phyloP scores from a whole-genome alignment of 2,888 invertebrate genomes.

The Tetranychus truncatus region DNA sequence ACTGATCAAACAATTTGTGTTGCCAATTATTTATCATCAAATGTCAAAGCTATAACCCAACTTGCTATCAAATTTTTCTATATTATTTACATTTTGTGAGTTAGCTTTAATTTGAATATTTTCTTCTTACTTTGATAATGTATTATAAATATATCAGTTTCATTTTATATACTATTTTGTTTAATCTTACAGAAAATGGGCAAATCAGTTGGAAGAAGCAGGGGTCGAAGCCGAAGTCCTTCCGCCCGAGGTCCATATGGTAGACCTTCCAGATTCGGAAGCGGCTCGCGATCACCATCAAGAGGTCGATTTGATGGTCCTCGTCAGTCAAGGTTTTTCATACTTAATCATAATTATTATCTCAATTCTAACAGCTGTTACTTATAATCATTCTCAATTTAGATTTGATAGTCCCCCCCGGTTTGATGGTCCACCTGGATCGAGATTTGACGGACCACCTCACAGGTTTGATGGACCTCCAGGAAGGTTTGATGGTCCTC shows the following conservation, averaged over 20 bases:
- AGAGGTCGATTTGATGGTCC: background rate
- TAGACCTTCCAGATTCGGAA: slow-evolving; percentile 11
- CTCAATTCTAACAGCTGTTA: too few species aligned
- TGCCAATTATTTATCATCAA: too few species aligned
- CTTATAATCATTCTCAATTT: background rate
- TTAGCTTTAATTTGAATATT: too few species aligned
- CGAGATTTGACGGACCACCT: background rate
- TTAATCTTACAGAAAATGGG: background rate
- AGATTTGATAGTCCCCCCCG: background rate
- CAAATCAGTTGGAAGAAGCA: background rate
- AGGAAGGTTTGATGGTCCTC: background rate
- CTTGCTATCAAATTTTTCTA: too few species aligned
- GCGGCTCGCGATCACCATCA: background rate
- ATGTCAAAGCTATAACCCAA: too few species aligned
- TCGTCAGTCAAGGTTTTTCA: background rate
- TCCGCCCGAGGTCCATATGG: background rate
- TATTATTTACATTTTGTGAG: too few species aligned
- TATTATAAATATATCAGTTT: too few species aligned
- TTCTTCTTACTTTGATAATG: too few species aligned
- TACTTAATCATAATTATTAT: background rate
- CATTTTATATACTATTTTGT: background rate
- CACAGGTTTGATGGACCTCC: background rate
- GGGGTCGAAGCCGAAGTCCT: slow-evolving; percentile 5
- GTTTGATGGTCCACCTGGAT: background rate
- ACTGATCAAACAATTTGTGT: too few species aligned